Base-by-base conservation (phyloP, 37 sponge, comb jelly and placozoan genomes). In the Dysidea cf. avara region DNA sequence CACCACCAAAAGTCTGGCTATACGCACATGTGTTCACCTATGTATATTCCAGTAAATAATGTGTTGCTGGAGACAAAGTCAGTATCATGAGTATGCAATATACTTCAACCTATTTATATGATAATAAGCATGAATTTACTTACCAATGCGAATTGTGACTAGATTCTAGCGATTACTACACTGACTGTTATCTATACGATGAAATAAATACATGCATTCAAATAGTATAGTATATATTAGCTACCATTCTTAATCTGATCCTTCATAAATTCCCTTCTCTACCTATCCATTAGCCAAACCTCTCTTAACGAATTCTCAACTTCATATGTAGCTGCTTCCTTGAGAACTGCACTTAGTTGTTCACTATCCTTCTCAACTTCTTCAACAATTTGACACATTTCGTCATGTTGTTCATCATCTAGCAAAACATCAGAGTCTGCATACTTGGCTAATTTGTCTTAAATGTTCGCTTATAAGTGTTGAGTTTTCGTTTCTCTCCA, bases 211-310 rank as follows among this genome's bases (percentile, higher is more conserved):
- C 7, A 64, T 64, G 37, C n/a, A 9, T n/a, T n/a, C n/a, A n/a
- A n/a, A n/a, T n/a, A n/a, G n/a, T n/a, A n/a, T n/a, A n/a, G 16
- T 18, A 18, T 9, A 64, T 7, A 9, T 16, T 14, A 24, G 31
- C 7, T 68, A 68, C 69, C 51, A 68, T 68, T 68, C 38, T 12
- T 68, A 21, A 49, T 43, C 25, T 68, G 69, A 46, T 68, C 69
- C 20, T 25, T 34, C 9, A 49, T 21, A 22, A 47, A 68, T 28
- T 68, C 31, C 39, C 28, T 14, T 18, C 47, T 7, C 13, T 68
- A 49, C 32, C 16, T 12, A 68, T 68, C 69, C 14, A 13, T 12
- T 12, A 49, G 14, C 51, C 69, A 68, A 43, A 68, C 39, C 14
- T 68, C 51, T 22, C 39, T 39, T 21, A 43, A 24, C 39, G 18